phyloP scores from a whole-genome alignment of 23 tunicate genomes.

The Diplosoma virens region DNA sequence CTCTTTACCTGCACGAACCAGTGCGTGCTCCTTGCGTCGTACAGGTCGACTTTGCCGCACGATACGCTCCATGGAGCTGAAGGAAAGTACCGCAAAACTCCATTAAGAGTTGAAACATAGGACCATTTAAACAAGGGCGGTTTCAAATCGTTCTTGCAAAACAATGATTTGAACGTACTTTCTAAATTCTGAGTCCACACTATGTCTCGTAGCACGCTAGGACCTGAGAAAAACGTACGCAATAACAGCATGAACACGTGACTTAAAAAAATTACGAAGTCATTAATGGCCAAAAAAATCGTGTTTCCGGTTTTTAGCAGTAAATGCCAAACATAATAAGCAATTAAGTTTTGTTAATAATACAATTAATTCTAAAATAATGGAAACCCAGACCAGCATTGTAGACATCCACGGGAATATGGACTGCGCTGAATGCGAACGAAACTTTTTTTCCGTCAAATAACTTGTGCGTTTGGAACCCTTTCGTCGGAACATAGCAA shows the following conservation, averaged over 20 bases:
- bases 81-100: constrained; percentile 73
- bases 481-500: constrained; percentile 27
- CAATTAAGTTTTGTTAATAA: too few species aligned
- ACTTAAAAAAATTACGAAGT: too few species aligned
- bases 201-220: constrained; percentile 50
- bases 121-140: constrained; percentile 52
- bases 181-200: constrained; percentile 50
- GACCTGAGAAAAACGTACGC: neutral
- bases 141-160: constrained; percentile 1
- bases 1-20: constrained; percentile 84
- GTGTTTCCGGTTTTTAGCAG: too few species aligned
- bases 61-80: constrained; percentile 37
- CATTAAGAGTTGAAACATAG: constrained; percentile 57
- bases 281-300: too few species aligned
- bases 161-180: neutral
- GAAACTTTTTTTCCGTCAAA: constrained; percentile 32
- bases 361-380: too few species aligned
- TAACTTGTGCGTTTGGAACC: constrained; percentile 5
- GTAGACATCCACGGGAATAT: constrained; percentile 67
- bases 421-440: constrained; percentile 42
- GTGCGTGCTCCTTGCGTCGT: constrained; percentile 30
- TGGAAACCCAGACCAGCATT: constrained; percentile 45
- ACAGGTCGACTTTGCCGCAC: constrained; percentile 34
- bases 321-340: too few species aligned
- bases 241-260: too few species aligned